Evolutionary conservation across 2,888 invertebrate genomes (phyloP), one percentile per base, ranked within the genome.

Genomic region (Thecocarcelia acutangulata): DNA sequence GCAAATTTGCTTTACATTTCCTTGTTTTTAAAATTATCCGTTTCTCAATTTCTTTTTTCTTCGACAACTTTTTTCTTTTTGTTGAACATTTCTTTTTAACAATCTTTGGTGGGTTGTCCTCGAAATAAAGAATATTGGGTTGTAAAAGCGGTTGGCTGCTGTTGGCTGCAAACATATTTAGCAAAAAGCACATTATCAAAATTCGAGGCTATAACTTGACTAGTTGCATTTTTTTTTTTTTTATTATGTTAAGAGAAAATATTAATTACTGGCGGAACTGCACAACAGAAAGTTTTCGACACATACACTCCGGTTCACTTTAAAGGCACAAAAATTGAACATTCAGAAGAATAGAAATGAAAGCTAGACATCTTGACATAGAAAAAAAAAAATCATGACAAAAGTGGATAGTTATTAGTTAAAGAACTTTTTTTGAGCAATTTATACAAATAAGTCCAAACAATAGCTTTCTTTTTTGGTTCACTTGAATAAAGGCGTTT

Each of bases 171-270:
- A 81, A 42, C 77, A 81, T 77, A 81, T 69, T 33, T 33, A 68
- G 81, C 81, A 81, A 81, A 81, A 81, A 77, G 76, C 80, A 81
- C 68, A 78, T 78, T 82, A 75, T 82, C 82, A 82, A 82, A 82
- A 82, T 74, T 82, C 79, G 69, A n/a, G 64, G 72, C 61, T 63
- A 81, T 63, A 58, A 44, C 24, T 68, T 70, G 48, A 50, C 58
- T 63, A 77, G 56, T 64, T 44, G 58, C 61, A 48, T 28, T 73
- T 63, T 44, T 33, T n/a, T 63, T 68, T 9, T 21, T 42, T 54
- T 19, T 54, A 1, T 56, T 76, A 15, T 19, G 42, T 72, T 33
- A 24, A 52, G 50, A 40, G 12, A 12, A 28, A 15, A 33, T 33
- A 33, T 33, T 33, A 24, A 33, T 33, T 33, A 28, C 8, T 33